Percentiles rank a stretch among this genome's conserved stretches.
These are phyloP conservation scores for Babyrousa celebensis DNA, from an alignment of 2,797 vertebrate genomes.

Conservation along the genomic window DNA sequence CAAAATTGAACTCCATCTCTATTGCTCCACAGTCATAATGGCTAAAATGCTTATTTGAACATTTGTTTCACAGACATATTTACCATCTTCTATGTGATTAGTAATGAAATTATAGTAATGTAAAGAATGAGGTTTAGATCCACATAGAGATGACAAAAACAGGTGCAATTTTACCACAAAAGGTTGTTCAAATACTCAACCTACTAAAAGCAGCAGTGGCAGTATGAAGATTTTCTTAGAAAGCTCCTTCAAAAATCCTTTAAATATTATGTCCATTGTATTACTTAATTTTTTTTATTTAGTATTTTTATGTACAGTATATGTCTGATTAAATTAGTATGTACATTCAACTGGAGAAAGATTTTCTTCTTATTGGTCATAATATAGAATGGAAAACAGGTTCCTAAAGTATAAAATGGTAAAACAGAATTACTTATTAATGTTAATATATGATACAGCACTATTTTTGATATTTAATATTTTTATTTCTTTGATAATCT, in stretches of 20 bases:
- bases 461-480: background rate
- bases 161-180: background rate
- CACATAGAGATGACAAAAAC: background rate
- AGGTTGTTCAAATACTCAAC: background rate
- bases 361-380: background rate
- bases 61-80: background rate
- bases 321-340: background rate
- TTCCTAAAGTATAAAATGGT: background rate
- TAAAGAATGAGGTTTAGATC: background rate
- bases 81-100: background rate
- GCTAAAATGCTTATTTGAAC: background rate
- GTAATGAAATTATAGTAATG: background rate
- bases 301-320: background rate
- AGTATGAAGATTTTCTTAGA: background rate
- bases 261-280: background rate
- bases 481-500: background rate
- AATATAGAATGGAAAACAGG: background rate
- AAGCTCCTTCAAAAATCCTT: background rate
- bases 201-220: background rate
- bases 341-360: background rate
- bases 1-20: background rate
- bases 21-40: background rate
- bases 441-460: background rate
- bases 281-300: background rate
- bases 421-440: background rate